These are phyloP conservation scores for Manduca sexta DNA, from an alignment of 1,140 invertebrate genomes.

Conservation along the genomic window DNA sequence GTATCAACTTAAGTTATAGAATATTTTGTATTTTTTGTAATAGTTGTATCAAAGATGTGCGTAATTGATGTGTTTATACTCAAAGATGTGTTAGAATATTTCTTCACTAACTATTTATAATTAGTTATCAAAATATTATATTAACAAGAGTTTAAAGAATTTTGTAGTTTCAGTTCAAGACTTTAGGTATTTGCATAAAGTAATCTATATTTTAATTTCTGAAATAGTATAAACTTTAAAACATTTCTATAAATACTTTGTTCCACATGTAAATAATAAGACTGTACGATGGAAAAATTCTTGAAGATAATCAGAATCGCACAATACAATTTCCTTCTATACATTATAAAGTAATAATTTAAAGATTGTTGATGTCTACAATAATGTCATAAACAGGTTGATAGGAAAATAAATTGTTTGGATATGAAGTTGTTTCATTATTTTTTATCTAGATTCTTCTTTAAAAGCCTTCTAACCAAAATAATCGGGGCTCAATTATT, in stretches of 20 bases:
- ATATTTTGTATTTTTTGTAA: slow-evolving; percentile 48
- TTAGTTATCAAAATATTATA: not conserved
- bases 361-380: slow-evolving; percentile 37
- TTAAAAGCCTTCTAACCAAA: too few species aligned
- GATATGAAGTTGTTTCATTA: slow-evolving; percentile 17
- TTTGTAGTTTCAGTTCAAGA: slow-evolving; percentile 1
- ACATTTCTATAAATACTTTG: slow-evolving; percentile 1
- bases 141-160: too few species aligned
- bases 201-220: slow-evolving; percentile 4
- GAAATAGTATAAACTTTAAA: not conserved
- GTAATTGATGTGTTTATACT: slow-evolving; percentile 3
- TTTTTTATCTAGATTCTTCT: not conserved
- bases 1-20: not conserved
- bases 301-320: slow-evolving; percentile 35
- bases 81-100: not conserved
- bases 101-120: too few species aligned
- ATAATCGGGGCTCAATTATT: too few species aligned
- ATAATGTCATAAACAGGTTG: slow-evolving; percentile 30
- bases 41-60: slow-evolving; percentile 16
- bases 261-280: slow-evolving; percentile 29
- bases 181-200: slow-evolving; percentile 3
- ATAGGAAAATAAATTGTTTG: slow-evolving; percentile 34
- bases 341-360: slow-evolving; percentile 22
- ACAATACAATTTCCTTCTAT: slow-evolving; percentile 39
- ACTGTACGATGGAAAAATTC: slow-evolving; percentile 36